A percentile compares a stretch with the other conserved stretches of the same genome.
phyloP scores from a whole-genome alignment of 92 coral and sea anemone species.

The Scolanthus callimorphus region DNA sequence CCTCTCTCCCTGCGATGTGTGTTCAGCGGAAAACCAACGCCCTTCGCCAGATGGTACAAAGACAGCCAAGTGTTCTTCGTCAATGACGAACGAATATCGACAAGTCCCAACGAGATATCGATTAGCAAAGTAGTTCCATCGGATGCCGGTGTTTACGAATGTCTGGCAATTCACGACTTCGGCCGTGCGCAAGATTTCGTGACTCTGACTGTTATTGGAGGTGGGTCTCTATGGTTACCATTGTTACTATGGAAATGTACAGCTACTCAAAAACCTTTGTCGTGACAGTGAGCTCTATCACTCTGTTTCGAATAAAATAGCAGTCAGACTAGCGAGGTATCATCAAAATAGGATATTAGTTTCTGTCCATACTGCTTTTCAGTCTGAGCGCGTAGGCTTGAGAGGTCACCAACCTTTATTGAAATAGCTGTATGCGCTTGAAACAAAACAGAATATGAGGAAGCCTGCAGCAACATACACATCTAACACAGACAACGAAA shows the following conservation, averaged over 20 bases:
- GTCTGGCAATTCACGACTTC: constrained; percentile 58
- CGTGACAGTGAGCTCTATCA: no score
- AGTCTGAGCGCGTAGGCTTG: no score
- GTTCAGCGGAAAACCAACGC: constrained; percentile 75
- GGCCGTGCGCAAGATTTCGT: constrained; percentile 37
- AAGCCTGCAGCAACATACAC: no score
- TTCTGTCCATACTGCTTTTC: no score
- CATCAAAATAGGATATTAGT: no score
- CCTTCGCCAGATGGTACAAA: constrained; percentile 79
- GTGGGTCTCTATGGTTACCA: not conserved
- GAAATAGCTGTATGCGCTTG: no score
- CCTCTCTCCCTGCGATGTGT: constrained; percentile 48
- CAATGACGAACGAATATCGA: constrained; percentile 16
- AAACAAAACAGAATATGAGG: no score
- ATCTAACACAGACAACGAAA: no score
- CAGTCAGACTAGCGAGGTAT: no score
- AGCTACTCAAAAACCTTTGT: no score
- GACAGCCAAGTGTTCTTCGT: constrained; percentile 18
- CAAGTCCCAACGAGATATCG: constrained; percentile 23
- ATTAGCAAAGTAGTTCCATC: constrained; percentile 29
- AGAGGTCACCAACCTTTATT: no score
- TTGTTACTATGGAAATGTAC: not conserved
- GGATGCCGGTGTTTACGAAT: constrained; percentile 68
- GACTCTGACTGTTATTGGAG: constrained; percentile 42
- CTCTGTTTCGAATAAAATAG: no score